A percentile compares a stretch with the other conserved stretches of the same genome.
Evolutionary conservation across 2,113 vertebrate genomes (phyloP).

Genomic region (Martes martes): DNA sequence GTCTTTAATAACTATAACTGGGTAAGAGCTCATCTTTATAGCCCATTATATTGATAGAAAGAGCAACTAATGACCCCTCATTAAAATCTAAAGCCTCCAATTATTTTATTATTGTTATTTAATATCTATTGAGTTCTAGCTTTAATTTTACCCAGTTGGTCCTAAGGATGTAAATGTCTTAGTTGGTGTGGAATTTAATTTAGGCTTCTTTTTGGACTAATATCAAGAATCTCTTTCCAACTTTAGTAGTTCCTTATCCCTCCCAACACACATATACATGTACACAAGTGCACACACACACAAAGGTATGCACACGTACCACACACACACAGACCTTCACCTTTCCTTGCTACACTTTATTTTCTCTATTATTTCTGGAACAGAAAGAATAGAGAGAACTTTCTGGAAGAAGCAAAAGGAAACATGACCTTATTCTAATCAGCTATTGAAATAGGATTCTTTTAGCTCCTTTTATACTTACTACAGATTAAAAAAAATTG

Average conservation of each 20-base stretch:
- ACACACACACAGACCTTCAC: background rate
- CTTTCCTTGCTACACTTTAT: background rate
- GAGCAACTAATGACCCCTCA: constrained; percentile 63
- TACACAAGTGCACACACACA: background rate
- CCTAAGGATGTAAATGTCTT: constrained; percentile 54
- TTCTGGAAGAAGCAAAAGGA: constrained; percentile 31
- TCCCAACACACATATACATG: background rate
- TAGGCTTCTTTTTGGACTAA: constrained; percentile 15
- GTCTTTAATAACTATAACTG: constrained; percentile 68
- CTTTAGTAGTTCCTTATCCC: background rate
- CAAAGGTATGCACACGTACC: too few species aligned
- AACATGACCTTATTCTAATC: constrained; percentile 37
- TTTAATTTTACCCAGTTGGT: constrained; percentile 66
- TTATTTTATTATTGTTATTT: constrained; percentile 77
- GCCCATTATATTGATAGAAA: constrained; percentile 75
- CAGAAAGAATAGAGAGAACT: constrained; percentile 31
- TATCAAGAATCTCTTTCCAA: background rate
- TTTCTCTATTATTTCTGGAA: constrained; percentile 2
- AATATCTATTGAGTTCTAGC: constrained; percentile 63
- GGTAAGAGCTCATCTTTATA: constrained; percentile 73
- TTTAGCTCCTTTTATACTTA: constrained; percentile 73
- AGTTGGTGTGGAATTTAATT: constrained; percentile 52
- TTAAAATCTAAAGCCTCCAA: constrained; percentile 74
- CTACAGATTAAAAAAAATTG: constrained; percentile 62
- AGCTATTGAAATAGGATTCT: constrained; percentile 65